Evolutionary conservation across 2,888 invertebrate species (phyloP), one percentile per base, ranked within the genome.

Genomic region (Nomada lathburiana): DNA sequence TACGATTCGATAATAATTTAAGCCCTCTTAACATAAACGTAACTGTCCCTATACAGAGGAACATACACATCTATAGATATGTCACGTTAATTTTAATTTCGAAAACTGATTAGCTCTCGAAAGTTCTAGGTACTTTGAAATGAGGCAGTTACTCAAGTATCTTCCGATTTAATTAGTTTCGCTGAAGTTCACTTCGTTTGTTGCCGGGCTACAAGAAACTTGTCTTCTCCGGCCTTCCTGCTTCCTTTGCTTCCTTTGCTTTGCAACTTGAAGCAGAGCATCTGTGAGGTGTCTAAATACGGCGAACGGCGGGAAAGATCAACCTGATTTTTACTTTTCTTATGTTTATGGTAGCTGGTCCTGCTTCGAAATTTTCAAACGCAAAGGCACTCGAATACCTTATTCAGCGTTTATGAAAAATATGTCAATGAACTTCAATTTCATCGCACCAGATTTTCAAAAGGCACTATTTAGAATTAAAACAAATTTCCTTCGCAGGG

Each of bases 121-220:
- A 69, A 13, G 26, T 26, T 44, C 18, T 1, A 42, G 44, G n/a
- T 57, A n/a, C 9, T 11, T 23, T 2, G n/a, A 59, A 59, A 59
- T 23, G 47, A 59, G 16, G n/a, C 13, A 59, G 29, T 26, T 70
- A 26, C 44, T 26, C 50, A 23, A 55, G 42, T 55, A 68, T 44
- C 29, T 18, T 63, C 10, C 9, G 20, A 70, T 70, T 59, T 60
- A 70, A 70, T 60, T 59, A 59, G 59, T 60, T 59, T 59, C 20
- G 16, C 13, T 9, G 9, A 60, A 70, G 16, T 69, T 47, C n/a
- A 2, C 47, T 2, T 44, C 13, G n/a, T 16, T 42, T 23, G 23
- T 44, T 20, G 47, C 2, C 44, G 7, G 59, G 47, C 16, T 47
- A 47, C 47, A 29, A 44, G 29, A 16, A 70, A 70, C 47, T 57